Percentiles rank a stretch among this genome's conserved stretches.
These are phyloP conservation scores for Bradypodion ventrale DNA, from an alignment of 2,797 vertebrate species.

Conservation along the genomic window DNA sequence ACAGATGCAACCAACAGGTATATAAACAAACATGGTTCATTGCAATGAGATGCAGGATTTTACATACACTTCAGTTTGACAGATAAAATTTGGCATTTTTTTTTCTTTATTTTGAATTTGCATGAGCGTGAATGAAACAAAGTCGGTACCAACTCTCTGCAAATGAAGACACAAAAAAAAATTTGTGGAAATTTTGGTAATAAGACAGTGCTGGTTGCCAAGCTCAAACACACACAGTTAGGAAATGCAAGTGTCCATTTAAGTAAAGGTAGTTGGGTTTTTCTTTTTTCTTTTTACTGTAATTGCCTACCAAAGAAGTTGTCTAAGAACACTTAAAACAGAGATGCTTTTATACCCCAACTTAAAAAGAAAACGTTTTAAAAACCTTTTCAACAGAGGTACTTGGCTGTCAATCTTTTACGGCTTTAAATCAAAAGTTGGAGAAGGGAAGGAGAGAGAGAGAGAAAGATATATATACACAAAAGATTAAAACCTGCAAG, in stretches of 20 bases:
- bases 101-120: slow-evolving; percentile 75
- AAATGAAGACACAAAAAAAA: slow-evolving; percentile 65
- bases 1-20: slow-evolving; percentile 57
- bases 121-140: slow-evolving; percentile 70
- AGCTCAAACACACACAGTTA: slow-evolving; percentile 63
- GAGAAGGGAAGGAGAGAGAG: slow-evolving; percentile 36
- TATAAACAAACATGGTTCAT: slow-evolving; percentile 53
- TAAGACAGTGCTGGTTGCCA: slow-evolving; percentile 62
- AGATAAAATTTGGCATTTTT: slow-evolving; percentile 74
- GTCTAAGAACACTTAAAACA: slow-evolving; percentile 65
- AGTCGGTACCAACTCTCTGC: slow-evolving; percentile 73
- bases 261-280: slow-evolving; percentile 58
- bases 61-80: slow-evolving; percentile 70
- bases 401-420: slow-evolving; percentile 68
- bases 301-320: slow-evolving; percentile 63
- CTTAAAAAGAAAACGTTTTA: slow-evolving; percentile 55
- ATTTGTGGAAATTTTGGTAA: slow-evolving; percentile 59
- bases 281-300: slow-evolving; percentile 47
- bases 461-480: slow-evolving; percentile 55
- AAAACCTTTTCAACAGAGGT: slow-evolving; percentile 63
- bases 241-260: slow-evolving; percentile 64
- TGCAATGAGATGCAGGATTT: slow-evolving; percentile 50
- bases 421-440: slow-evolving; percentile 51
- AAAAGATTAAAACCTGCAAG: slow-evolving; percentile 55
- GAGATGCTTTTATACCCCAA: slow-evolving; percentile 57